phyloP scores from a whole-genome alignment of 2,888 invertebrate species.

The Himalopsyche japonica region DNA sequence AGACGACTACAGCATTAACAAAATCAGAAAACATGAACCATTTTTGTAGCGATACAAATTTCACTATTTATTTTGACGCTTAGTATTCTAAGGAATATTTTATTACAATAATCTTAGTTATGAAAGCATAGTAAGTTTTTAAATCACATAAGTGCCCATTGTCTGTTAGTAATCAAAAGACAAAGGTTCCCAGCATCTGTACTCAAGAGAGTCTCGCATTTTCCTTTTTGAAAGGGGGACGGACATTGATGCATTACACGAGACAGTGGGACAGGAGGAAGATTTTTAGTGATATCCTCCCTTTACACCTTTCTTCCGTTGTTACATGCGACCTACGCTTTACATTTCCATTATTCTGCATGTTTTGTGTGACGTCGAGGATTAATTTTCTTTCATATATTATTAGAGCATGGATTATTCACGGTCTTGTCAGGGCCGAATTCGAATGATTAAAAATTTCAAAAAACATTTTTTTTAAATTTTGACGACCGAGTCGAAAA shows the following conservation, averaged over 20 bases:
- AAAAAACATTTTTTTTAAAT: too few relatives aligned
- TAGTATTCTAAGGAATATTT: too few relatives aligned
- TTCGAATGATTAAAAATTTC: background rate
- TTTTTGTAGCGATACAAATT: too few relatives aligned
- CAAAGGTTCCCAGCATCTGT: constrained; percentile 2
- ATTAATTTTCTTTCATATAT: background rate
- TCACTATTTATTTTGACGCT: too few relatives aligned
- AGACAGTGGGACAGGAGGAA: background rate
- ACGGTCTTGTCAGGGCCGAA: background rate
- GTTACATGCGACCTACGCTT: background rate
- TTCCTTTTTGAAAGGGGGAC: constrained; percentile 1
- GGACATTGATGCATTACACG: constrained; percentile 18
- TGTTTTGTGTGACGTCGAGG: background rate
- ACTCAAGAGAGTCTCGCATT: background rate
- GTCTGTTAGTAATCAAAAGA: background rate
- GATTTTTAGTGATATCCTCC: constrained; percentile 13
- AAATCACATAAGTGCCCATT: too few relatives aligned
- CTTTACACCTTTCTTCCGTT: background rate
- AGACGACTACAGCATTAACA: too few relatives aligned
- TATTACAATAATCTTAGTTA: too few relatives aligned
- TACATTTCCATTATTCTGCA: background rate
- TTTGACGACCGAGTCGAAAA: too few relatives aligned
- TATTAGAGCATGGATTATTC: background rate
- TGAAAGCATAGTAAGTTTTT: too few relatives aligned
- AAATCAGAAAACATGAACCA: too few relatives aligned